phyloP scores from a whole-genome alignment of 1,140 invertebrate genomes.

The Drosophila bocki region DNA sequence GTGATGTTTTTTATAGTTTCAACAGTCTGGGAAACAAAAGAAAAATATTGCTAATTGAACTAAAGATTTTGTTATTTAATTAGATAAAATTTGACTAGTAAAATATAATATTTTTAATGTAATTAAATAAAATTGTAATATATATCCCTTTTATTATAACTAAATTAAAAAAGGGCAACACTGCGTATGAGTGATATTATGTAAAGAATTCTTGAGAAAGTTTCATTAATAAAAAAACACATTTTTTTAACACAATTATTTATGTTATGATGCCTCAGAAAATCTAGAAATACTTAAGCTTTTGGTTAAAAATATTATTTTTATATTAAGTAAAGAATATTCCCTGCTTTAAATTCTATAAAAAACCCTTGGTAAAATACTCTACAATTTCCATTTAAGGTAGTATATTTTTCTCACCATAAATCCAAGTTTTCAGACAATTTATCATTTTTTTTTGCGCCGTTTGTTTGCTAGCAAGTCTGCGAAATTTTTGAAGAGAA shows the following conservation, averaged over 20 bases:
- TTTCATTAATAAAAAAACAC: too few relatives aligned
- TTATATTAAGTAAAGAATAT: background rate
- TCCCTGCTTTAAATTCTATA: background rate
- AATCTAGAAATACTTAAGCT: rapidly evolving
- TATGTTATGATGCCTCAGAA: too few relatives aligned
- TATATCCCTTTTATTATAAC: too few relatives aligned
- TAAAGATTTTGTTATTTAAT: background rate
- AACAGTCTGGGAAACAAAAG: background rate
- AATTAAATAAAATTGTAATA: background rate
- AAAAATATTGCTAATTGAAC: rapidly evolving
- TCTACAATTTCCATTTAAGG: background rate
- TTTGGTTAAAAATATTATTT: background rate
- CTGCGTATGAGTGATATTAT: slow-evolving; percentile 1
- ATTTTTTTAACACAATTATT: too few relatives aligned
- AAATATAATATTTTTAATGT: background rate
- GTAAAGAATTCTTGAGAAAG: too few relatives aligned
- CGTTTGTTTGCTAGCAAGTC: slow-evolving; percentile 45
- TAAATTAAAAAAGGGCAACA: background rate
- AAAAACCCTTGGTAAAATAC: background rate
- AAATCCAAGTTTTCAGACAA: slow-evolving; percentile 23
- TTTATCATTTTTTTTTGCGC: slow-evolving; percentile 31
- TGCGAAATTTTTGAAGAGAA: slow-evolving; percentile 42
- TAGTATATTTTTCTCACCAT: slow-evolving; percentile 15
- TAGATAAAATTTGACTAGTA: background rate
- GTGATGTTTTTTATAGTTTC: slow-evolving; percentile 12